Evolutionary conservation across 2,113 vertebrate species (phyloP).

Genomic region (Vulpes vulpes): DNA sequence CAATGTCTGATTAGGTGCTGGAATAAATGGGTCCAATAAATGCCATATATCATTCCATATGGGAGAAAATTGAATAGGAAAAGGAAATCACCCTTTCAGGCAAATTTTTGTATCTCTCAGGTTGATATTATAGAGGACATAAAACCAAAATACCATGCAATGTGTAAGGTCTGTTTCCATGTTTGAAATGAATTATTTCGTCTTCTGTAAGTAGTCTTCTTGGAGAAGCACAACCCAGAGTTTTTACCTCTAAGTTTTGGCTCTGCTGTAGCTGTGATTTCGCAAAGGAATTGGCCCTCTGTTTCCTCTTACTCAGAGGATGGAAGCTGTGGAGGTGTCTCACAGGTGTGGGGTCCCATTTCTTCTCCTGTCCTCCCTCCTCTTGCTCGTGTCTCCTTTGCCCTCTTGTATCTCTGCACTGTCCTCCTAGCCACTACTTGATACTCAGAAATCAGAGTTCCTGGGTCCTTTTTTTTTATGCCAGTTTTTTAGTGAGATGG

Average conservation of each 20-base stretch:
- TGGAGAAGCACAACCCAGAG: not conserved
- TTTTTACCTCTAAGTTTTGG: not conserved
- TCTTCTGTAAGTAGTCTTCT: not conserved
- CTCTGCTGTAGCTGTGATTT: not conserved
- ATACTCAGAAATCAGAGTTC: slow-evolving; percentile 60
- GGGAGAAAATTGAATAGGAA: slow-evolving; percentile 21
- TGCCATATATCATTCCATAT: not conserved
- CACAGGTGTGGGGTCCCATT: not conserved
- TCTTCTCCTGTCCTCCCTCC: not conserved
- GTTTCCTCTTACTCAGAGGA: not conserved
- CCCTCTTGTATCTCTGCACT: not conserved
- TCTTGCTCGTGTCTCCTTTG: not conserved
- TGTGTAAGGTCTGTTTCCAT: slow-evolving; percentile 1
- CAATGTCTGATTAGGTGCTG: not conserved
- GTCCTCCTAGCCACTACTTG: not conserved
- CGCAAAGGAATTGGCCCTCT: not conserved
- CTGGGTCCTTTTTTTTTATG: slow-evolving; percentile 70
- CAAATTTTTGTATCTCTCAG: not conserved
- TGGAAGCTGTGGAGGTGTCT: not conserved
- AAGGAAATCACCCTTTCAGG: not conserved
- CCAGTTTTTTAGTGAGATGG: slow-evolving; percentile 19
- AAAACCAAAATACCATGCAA: not conserved
- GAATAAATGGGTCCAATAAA: not conserved
- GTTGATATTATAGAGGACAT: not conserved
- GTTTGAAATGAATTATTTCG: slow-evolving; percentile 51